Percentiles rank a stretch among this genome's conserved stretches.
Evolutionary conservation across 1,140 invertebrate species (phyloP).

Genomic region (Drosophila ohnishii): DNA sequence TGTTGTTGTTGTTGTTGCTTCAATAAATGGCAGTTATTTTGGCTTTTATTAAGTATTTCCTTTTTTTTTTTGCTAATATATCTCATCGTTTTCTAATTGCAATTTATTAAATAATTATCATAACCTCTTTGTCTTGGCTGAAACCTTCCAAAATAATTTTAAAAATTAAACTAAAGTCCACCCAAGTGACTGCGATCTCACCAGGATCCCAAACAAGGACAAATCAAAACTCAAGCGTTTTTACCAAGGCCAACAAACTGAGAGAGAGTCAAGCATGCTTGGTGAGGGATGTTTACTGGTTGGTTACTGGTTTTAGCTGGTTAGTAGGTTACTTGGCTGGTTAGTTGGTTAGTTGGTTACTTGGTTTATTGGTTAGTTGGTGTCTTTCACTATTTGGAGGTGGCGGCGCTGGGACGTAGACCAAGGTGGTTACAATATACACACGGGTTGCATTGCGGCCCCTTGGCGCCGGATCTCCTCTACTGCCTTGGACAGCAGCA

Average conservation of each 20-base stretch:
- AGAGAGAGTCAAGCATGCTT: conserved; percentile 44
- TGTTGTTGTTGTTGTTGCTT: conserved; percentile 39
- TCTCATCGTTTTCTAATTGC: conserved; percentile 24
- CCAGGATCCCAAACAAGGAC: conserved; percentile 30
- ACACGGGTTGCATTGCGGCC: conserved; percentile 32
- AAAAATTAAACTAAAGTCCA: conserved; percentile 38
- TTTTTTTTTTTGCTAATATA: conserved; percentile 34
- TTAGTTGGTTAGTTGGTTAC: conserved; percentile 20
- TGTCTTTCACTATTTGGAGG: conserved; percentile 55
- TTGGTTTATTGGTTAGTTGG: conserved; percentile 11
- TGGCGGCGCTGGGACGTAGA: conserved; percentile 62
- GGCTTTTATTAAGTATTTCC: conserved; percentile 61
- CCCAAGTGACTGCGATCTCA: conserved; percentile 70
- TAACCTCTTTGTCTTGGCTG: conserved; percentile 25
- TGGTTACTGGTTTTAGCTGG: conserved; percentile 24
- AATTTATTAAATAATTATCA: conserved; percentile 14
- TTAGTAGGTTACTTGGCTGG: conserved; percentile 19
- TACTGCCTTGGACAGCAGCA: conserved; percentile 6
- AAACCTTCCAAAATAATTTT: conserved; percentile 62
- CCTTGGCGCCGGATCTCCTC: conserved; percentile 26
- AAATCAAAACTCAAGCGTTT: conserved; percentile 38
- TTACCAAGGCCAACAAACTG: conserved; percentile 37
- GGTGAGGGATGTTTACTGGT: conserved; percentile 30
- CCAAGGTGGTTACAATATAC: conserved; percentile 56
- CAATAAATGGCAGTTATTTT: conserved; percentile 80